Conservation (phyloP, 2,113 vertebrate genomes). For the Saccopteryx leptura region DNA sequence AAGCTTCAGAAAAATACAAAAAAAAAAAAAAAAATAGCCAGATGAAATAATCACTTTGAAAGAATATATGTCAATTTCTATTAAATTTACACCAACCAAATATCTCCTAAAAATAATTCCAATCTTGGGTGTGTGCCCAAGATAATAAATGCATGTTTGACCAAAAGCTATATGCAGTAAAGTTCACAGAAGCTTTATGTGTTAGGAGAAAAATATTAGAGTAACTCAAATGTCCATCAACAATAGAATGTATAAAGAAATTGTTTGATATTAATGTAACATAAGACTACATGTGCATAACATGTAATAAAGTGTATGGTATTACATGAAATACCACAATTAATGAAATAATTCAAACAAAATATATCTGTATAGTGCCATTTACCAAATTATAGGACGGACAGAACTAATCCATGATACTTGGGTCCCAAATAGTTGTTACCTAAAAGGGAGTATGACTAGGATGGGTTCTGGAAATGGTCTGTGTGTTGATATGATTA, state of each 20-base stretch:
- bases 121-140: neutral
- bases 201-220: neutral
- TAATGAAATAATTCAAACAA: neutral
- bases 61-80: neutral
- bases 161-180: neutral
- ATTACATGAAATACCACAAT: neutral
- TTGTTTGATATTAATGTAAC: neutral
- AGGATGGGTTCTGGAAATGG: neutral
- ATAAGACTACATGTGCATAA: neutral
- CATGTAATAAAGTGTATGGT: neutral
- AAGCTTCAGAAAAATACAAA: too few species aligned
- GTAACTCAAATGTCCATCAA: neutral
- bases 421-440: neutral
- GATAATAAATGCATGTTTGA: neutral
- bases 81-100: neutral
- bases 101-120: neutral
- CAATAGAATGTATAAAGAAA: neutral
- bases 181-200: neutral
- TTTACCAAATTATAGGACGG: neutral
- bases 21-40: neutral
- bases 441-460: neutral
- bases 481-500: neutral
- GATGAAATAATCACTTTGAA: neutral
- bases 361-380: neutral
- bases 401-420: neutral